Evolutionary conservation across 37 sponge, comb jelly and placozoan species (phyloP).

Genomic region (Bolinopsis microptera): DNA sequence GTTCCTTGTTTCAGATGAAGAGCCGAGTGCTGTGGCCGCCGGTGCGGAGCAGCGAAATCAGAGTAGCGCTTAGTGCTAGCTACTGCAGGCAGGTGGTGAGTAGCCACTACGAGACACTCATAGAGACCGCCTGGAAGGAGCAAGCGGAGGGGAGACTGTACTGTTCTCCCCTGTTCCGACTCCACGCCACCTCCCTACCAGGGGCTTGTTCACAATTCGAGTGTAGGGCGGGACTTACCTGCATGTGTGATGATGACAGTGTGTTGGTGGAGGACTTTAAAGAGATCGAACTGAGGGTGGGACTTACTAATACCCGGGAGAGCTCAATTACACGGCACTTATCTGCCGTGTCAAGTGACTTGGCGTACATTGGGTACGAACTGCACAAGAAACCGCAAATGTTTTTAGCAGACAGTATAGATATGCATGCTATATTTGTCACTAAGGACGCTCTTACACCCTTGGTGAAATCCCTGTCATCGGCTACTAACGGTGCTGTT

Average conservation of each 20-base stretch:
- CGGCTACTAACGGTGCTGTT: neutral
- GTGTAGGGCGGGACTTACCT: constrained; percentile 19
- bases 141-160: neutral
- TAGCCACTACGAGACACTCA: constrained; percentile 18
- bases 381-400: constrained; percentile 27
- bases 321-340: neutral
- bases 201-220: neutral
- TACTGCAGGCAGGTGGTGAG: constrained; percentile 3
- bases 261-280: neutral
- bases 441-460: constrained; percentile 12
- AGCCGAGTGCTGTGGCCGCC: constrained; percentile 57
- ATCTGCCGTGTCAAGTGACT: neutral
- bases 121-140: constrained; percentile 29
- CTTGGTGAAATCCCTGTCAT: neutral
- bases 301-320: constrained; percentile 6
- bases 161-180: constrained; percentile 23
- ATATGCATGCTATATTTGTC: neutral
- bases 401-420: constrained; percentile 6
- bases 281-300: neutral
- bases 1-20: constrained; percentile 35
- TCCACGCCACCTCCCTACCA: constrained; percentile 1
- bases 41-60: neutral
- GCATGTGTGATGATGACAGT: neutral
- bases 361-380: constrained; percentile 48
- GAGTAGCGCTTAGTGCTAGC: constrained; percentile 27